A percentile compares a stretch with the other conserved stretches of the same genome.
Conservation (phyloP, 2,888 invertebrate genomes). For the Agriopis marginaria region DNA sequence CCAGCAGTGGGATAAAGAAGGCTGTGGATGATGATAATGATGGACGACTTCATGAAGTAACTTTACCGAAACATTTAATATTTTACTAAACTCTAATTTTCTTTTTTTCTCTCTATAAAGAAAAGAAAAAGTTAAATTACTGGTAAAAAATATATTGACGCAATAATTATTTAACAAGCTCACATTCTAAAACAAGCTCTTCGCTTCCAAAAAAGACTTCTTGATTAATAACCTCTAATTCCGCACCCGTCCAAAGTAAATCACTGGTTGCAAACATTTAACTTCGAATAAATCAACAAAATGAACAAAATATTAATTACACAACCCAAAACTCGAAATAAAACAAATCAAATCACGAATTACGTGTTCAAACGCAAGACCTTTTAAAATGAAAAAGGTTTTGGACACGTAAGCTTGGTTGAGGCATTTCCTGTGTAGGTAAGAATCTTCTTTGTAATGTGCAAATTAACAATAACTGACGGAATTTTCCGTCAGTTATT, state of each 20-base stretch:
- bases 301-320: slow-evolving; percentile 21
- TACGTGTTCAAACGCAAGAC: slow-evolving; percentile 11
- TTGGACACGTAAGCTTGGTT: slow-evolving; percentile 12
- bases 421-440: slow-evolving; percentile 13
- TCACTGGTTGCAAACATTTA: slow-evolving; percentile 15
- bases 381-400: slow-evolving; percentile 11
- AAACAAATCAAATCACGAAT: slow-evolving; percentile 5
- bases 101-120: too few relatives aligned
- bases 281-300: slow-evolving; percentile 15
- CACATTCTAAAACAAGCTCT: not conserved
- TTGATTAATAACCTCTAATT: slow-evolving; percentile 20
- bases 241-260: slow-evolving; percentile 17
- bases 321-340: slow-evolving; percentile 2
- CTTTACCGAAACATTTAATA: too few relatives aligned
- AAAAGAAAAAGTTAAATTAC: too few relatives aligned
- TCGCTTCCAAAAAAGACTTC: slow-evolving; percentile 1
- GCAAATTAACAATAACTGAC: too few relatives aligned
- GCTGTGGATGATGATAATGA: too few relatives aligned
- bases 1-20: too few relatives aligned
- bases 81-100: too few relatives aligned
- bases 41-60: too few relatives aligned
- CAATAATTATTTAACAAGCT: not conserved
- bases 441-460: not conserved
- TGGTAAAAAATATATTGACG: too few relatives aligned
- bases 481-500: too few relatives aligned